These are phyloP conservation scores for Cephus sareptanus DNA, from an alignment of 2,888 invertebrate species.

Conservation along the genomic window DNA sequence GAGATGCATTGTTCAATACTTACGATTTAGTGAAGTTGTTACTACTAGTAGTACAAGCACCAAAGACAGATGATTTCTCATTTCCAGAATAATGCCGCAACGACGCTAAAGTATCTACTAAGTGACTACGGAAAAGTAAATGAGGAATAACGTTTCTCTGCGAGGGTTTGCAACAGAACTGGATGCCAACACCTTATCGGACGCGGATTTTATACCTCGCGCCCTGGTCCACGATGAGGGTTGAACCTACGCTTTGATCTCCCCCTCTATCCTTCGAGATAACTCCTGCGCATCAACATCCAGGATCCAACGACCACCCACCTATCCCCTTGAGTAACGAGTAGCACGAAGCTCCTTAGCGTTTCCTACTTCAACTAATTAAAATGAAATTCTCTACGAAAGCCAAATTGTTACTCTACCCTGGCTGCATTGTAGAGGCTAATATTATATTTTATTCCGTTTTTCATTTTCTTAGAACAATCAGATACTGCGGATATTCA, in stretches of 20 bases:
- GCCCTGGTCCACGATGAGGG: slow-evolving; percentile 22
- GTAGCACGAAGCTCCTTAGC: slow-evolving; percentile 20
- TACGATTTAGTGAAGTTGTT: slow-evolving; percentile 45
- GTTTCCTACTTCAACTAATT: slow-evolving; percentile 31
- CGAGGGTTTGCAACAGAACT: slow-evolving; percentile 42
- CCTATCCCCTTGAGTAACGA: slow-evolving; percentile 18
- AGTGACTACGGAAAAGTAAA: background rate
- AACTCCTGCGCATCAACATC: slow-evolving; percentile 13
- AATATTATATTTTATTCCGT: background rate
- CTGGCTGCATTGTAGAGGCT: background rate
- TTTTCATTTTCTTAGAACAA: background rate
- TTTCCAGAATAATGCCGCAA: slow-evolving; percentile 18
- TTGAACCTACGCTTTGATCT: background rate
- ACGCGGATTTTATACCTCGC: slow-evolving; percentile 52
- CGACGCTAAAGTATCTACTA: background rate
- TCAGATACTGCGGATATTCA: background rate
- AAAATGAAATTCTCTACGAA: slow-evolving; percentile 23
- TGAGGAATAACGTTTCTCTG: background rate
- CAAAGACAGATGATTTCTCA: slow-evolving; percentile 40
- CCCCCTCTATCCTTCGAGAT: background rate
- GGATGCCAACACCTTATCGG: slow-evolving; percentile 43
- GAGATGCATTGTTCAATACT: slow-evolving; percentile 27
- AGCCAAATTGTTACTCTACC: background rate
- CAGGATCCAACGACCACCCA: slow-evolving; percentile 2
- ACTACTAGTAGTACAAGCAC: slow-evolving; percentile 44